Evolutionary conservation across 2,888 invertebrate genomes (phyloP).

Genomic region (Hedychridium roseum): DNA sequence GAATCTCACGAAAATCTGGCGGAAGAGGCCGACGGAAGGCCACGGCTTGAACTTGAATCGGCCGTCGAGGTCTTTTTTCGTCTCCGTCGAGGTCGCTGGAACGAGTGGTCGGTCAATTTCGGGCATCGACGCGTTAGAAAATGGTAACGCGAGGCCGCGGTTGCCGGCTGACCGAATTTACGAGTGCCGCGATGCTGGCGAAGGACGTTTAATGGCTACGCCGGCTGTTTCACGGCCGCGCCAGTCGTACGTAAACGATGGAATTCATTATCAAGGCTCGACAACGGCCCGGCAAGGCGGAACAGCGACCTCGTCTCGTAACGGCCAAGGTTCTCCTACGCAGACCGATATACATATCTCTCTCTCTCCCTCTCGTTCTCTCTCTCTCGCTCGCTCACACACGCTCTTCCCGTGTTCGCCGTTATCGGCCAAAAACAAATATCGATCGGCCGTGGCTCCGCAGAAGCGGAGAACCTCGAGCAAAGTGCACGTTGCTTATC

Average conservation of each 20-base stretch:
- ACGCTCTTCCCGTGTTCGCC: not conserved
- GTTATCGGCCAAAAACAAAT: not conserved
- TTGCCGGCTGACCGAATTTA: no score
- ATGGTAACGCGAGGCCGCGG: no score
- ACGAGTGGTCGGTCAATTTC: no score
- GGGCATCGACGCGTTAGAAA: no score
- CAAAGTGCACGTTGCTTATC: no score
- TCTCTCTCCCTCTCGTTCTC: not conserved
- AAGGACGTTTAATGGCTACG: constrained; percentile 20
- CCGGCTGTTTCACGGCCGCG: constrained; percentile 21
- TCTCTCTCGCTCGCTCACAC: not conserved
- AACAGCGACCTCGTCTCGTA: constrained; percentile 1
- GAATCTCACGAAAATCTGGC: no score
- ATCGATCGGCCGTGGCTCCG: not conserved
- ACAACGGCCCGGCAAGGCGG: constrained; percentile 1
- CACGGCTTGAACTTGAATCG: no score
- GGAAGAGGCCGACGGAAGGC: no score
- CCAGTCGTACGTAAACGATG: constrained; percentile 28
- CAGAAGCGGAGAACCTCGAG: no score
- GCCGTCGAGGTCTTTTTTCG: no score
- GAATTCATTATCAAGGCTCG: constrained; percentile 30
- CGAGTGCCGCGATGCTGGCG: not conserved
- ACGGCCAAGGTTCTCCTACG: constrained; percentile 3
- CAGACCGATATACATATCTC: no score
- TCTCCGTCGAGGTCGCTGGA: no score